These are phyloP conservation scores for Cichlasoma orientale DNA, from an alignment of 2,797 vertebrate genomes.

Conservation along the genomic window DNA sequence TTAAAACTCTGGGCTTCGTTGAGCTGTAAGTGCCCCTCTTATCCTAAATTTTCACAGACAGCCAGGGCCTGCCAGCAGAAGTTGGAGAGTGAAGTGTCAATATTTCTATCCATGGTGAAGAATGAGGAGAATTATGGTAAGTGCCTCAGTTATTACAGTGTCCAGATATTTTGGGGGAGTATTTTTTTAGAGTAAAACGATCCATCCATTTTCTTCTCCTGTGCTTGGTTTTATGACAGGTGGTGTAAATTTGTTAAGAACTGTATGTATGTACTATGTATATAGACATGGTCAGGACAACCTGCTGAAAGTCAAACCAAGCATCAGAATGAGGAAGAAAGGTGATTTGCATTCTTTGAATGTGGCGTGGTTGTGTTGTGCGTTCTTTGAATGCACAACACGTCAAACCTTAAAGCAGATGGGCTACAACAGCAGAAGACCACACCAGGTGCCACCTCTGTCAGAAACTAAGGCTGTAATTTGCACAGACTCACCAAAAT, in stretches of 20 bases:
- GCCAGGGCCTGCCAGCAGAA: conserved; percentile 84
- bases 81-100: conserved; percentile 85
- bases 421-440: too few relatives aligned
- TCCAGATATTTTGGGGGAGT: background rate
- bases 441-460: too few relatives aligned
- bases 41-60: conserved; percentile 70
- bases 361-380: too few relatives aligned
- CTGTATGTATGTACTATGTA: too few relatives aligned
- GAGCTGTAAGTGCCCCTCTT: conserved; percentile 1
- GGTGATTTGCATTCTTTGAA: background rate
- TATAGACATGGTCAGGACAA: too few relatives aligned
- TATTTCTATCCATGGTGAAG: conserved; percentile 86
- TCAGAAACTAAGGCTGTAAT: too few relatives aligned
- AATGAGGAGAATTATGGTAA: conserved; percentile 85
- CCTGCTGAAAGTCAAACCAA: too few relatives aligned
- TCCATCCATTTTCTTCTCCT: too few relatives aligned
- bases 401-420: too few relatives aligned
- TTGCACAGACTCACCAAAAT: background rate
- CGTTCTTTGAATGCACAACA: background rate
- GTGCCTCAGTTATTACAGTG: background rate
- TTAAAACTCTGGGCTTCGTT: background rate
- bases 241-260: too few relatives aligned
- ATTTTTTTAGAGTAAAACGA: background rate
- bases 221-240: too few relatives aligned
- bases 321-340: background rate